These are phyloP conservation scores for Zenarchopterus dispar DNA, from an alignment of 2,797 vertebrate species.

Conservation along the genomic window DNA sequence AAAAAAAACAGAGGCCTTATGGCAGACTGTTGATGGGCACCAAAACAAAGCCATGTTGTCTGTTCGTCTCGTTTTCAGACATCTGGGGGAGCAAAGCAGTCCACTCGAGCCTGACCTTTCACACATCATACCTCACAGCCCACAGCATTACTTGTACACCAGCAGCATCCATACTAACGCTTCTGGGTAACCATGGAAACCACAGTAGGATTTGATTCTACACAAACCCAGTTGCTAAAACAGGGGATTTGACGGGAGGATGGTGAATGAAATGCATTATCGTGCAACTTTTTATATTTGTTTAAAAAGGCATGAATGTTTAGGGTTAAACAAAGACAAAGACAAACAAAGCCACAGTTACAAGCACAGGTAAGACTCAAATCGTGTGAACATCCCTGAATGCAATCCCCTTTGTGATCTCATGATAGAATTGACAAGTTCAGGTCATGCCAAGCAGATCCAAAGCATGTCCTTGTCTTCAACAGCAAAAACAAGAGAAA, in stretches of 20 bases:
- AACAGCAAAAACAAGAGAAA: not conserved
- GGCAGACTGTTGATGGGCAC: conserved; percentile 10
- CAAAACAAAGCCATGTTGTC: conserved; percentile 51
- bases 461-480: conserved; percentile 22
- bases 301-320: not conserved
- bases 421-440: conserved; percentile 14
- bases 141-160: conserved; percentile 18
- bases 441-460: conserved; percentile 27
- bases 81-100: conserved; percentile 23
- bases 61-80: conserved; percentile 29
- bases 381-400: not conserved
- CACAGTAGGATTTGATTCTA: not conserved
- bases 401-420: conserved; percentile 12
- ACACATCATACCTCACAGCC: conserved; percentile 33
- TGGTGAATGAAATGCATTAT: conserved; percentile 21
- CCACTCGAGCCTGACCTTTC: conserved; percentile 44
- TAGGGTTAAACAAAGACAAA: too few species aligned
- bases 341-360: not conserved
- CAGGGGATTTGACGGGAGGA: conserved; percentile 1
- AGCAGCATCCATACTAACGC: conserved; percentile 6
- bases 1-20: conserved; percentile 19
- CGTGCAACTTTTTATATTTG: conserved; percentile 3
- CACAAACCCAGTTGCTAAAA: conserved; percentile 3
- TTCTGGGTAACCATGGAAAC: conserved; percentile 47
- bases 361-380: conserved; percentile 3